Conservation (phyloP, 2,797 vertebrate species). For the Valencia hispanica region DNA sequence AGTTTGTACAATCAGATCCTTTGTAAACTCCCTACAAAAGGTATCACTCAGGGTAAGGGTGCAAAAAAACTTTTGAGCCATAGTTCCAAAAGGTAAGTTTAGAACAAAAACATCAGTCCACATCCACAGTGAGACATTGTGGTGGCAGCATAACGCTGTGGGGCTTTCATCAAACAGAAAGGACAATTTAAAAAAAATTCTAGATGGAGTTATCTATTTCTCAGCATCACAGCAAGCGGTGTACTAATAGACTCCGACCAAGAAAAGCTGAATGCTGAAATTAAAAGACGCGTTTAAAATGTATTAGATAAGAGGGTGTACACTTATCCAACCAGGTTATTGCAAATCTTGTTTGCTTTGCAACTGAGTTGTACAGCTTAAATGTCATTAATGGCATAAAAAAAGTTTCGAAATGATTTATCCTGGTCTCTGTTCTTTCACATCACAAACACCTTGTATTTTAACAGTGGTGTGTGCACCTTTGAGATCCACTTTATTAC, state of each 20-base stretch:
- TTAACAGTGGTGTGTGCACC: not conserved
- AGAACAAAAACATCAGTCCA: not conserved
- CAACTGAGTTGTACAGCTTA: not conserved
- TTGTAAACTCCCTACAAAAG: too few relatives aligned
- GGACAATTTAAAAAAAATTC: not conserved
- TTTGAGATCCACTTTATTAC: not conserved
- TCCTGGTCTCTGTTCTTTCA: not conserved
- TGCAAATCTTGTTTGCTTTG: not conserved
- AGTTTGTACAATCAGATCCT: too few relatives aligned
- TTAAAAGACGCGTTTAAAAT: not conserved
- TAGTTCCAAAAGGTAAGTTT: not conserved
- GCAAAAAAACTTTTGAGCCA: not conserved
- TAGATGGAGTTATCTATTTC: not conserved
- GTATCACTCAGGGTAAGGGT: not conserved
- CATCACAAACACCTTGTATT: not conserved
- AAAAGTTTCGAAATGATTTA: not conserved
- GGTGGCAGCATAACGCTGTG: not conserved
- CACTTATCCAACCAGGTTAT: not conserved
- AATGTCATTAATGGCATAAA: not conserved
- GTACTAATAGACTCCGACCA: not conserved
- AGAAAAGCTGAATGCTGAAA: not conserved
- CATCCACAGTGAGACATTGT: not conserved
- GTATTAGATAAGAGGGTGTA: not conserved
- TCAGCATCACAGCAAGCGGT: not conserved
- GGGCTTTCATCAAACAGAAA: not conserved